Evolutionary conservation across 2,113 vertebrate species (phyloP), one percentile per base, ranked within the genome.

Genomic region (Empidonax alnorum): DNA sequence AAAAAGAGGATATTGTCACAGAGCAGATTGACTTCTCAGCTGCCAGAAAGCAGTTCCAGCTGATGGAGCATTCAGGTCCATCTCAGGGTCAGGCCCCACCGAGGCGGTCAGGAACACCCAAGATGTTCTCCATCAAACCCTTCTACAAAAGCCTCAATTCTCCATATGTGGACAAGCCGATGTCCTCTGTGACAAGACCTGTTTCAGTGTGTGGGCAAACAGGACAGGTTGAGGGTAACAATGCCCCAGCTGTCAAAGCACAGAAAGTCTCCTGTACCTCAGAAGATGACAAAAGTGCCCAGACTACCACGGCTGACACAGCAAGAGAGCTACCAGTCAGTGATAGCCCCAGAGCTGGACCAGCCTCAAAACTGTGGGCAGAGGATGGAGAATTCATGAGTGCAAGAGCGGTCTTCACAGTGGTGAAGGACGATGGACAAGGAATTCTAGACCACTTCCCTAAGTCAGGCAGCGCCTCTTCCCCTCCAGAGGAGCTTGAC

Each of bases 1-100:
- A 97, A 25, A 99, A 99, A 91, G 98, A 99, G 24, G 99, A 99
- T 90, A 96, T 99, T 30, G 97, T 99, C 85, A 99, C 98, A 18
- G 99, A 99, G 81, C 99, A 99, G 95, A 99, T 99, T 46, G 98
- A 99, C 94, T 99, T 99, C 97, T 99, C 98, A 0, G 97, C 98
- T 8, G 99, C 99, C 47, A 98, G 99, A 91, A 99, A 98, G 92
- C 99, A 99, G 95, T 99, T 99, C 91, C 98, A 99, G 74, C 98
- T 98, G 89, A 99, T 98, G 97, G 98, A 99, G 82, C 97, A 97
- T 95, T 95, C 96, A 84, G 96, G 95, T 65, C 97, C 96, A 19
- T 85, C 96, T 41, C 97, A 96, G 30, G 88, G 96, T 87, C 97
- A 96, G 55, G 47, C 74, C 0, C 74, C 59, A 7, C 96, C 96